Percentiles rank a stretch among this genome's conserved stretches.
Evolutionary conservation across 92 coral and sea anemone species (phyloP).

Genomic region (Palythoa caribaeorum): DNA sequence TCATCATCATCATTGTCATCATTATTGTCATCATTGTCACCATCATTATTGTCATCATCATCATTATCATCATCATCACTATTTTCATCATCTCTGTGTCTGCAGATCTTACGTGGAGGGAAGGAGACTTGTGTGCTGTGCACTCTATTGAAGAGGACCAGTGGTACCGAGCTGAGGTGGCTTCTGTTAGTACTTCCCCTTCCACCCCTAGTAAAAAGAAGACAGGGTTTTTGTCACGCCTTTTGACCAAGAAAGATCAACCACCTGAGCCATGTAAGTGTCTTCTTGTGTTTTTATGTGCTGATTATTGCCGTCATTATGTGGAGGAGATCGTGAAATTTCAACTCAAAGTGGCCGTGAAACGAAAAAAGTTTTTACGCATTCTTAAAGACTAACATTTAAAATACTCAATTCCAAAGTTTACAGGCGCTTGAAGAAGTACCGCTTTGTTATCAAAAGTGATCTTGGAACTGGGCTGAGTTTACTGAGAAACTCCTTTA

Average conservation of each 20-base stretch:
- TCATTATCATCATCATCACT: neutral
- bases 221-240: conserved; percentile 44
- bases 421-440: too few species aligned
- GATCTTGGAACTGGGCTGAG: too few species aligned
- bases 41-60: too few species aligned
- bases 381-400: too few species aligned
- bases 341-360: too few species aligned
- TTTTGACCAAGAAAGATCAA: conserved; percentile 31
- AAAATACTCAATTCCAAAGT: too few species aligned
- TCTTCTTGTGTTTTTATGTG: neutral
- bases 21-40: too few species aligned
- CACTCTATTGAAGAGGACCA: neutral
- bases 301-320: neutral
- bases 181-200: neutral
- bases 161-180: conserved; percentile 38
- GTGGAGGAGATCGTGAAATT: too few species aligned
- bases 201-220: conserved; percentile 36
- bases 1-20: too few species aligned
- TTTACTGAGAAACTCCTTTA: too few species aligned
- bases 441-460: too few species aligned
- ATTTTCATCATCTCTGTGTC: neutral
- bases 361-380: too few species aligned
- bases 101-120: conserved; percentile 22
- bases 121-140: conserved; percentile 41
- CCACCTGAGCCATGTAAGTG: conserved; percentile 11